Conservation (phyloP, 2,113 vertebrate species). For the Melanotaenia duboulayi region DNA sequence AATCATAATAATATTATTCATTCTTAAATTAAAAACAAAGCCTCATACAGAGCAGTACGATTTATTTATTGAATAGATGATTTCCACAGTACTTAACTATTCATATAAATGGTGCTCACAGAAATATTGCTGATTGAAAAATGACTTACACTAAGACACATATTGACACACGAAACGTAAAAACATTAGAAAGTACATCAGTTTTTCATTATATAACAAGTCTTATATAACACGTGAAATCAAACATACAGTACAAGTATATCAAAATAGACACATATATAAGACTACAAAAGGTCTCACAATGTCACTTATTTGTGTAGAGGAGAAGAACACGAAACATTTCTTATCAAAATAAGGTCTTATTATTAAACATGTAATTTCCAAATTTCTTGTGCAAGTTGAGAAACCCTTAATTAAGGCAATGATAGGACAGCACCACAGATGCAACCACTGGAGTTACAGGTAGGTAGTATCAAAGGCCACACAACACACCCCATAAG, state of each 20-base stretch:
- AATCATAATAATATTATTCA: too few species aligned
- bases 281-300: slow-evolving; percentile 59
- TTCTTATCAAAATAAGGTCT: slow-evolving; percentile 67
- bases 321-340: slow-evolving; percentile 34
- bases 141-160: slow-evolving; percentile 39
- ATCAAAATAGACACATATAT: slow-evolving; percentile 72
- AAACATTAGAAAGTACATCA: slow-evolving; percentile 54
- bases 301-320: slow-evolving; percentile 32
- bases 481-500: slow-evolving; percentile 58
- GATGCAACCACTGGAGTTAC: slow-evolving; percentile 70
- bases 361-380: slow-evolving; percentile 42
- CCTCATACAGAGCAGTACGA: slow-evolving; percentile 11
- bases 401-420: slow-evolving; percentile 72
- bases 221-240: slow-evolving; percentile 42
- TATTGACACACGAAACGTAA: slow-evolving; percentile 38
- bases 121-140: slow-evolving; percentile 54
- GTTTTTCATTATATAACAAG: slow-evolving; percentile 16
- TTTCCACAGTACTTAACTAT: slow-evolving; percentile 49
- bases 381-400: slow-evolving; percentile 67
- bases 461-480: slow-evolving; percentile 73
- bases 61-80: slow-evolving; percentile 67
- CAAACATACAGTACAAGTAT: slow-evolving; percentile 59
- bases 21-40: neutral
- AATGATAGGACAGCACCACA: slow-evolving; percentile 78
- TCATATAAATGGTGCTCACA: slow-evolving; percentile 45